Base-by-base conservation (phyloP, 2,888 invertebrate genomes). In the Agriopis leucophaearia region DNA sequence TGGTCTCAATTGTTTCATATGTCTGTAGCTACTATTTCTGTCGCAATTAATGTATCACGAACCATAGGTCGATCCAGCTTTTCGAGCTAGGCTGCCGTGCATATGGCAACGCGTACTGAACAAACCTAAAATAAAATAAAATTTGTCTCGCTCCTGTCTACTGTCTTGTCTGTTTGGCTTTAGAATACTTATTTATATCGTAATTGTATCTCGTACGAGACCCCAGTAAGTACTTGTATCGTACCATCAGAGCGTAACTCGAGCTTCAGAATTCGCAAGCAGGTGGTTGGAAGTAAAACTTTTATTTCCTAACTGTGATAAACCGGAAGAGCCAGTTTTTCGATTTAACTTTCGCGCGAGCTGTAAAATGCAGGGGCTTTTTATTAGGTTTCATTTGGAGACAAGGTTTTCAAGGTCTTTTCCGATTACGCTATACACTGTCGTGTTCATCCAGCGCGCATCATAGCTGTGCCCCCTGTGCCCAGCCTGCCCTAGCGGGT, bases 301-400 rank as follows among this genome's bases (percentile, higher is more conserved):
- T 70, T 70, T 66, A 63, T 69, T 67, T 54, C 61, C 56, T 65
- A 69, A 61, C 62, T 62, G 61, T 69, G 61, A 69, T 65, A 65
- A 65, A 62, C 54, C 54, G 62, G 56, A 61, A 50, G 56, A 57
- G 54, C 42, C 47, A 55, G 59, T 48, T 69, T 64, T 69, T 64
- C 62, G 69, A 69, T 65, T 65, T 52, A 69, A 69, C 65, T 65
- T 69, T 61, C n/a, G 55, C 35, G 50, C 45, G 55, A 45, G 64
- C 55, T 60, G 64, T 64, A 68, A 68, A 68, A 60, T 68, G 67
- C 38, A 55, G 36, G 18, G 42, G 51, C 51, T 59, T 64, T 68
- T 63, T 67, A 59, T 66, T 56, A 44, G 57, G 42, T 44, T 67
- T 58, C 58, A 58, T 54, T 63, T 55, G 47, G 52, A 42, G 45